phyloP scores from a whole-genome alignment of 2,113 vertebrate species.

The Orientallactaga bullata region DNA sequence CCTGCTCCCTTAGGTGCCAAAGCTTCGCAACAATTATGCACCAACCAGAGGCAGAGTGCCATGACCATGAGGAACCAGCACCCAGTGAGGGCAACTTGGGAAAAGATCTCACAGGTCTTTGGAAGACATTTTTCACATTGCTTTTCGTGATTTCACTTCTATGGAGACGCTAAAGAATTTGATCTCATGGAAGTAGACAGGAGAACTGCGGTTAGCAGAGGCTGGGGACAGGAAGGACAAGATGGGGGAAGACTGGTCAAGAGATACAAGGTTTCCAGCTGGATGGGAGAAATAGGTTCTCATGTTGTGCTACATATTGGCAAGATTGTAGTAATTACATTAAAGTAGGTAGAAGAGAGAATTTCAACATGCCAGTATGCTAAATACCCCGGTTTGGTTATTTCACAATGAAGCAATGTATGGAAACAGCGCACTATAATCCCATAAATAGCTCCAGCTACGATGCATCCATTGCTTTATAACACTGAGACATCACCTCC shows the following conservation, averaged over 20 bases:
- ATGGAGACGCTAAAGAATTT: background rate
- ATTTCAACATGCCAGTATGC: background rate
- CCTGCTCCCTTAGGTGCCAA: background rate
- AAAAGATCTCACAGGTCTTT: background rate
- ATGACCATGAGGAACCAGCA: background rate
- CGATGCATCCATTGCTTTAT: background rate
- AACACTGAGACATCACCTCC: background rate
- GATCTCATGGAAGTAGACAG: background rate
- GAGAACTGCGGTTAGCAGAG: background rate
- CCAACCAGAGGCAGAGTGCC: background rate
- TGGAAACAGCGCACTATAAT: background rate
- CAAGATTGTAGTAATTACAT: background rate
- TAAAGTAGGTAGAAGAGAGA: background rate
- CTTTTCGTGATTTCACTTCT: background rate
- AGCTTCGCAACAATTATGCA: background rate
- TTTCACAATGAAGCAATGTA: background rate
- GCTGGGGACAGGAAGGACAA: background rate
- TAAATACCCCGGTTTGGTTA: background rate
- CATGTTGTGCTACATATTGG: background rate
- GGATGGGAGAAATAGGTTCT: background rate
- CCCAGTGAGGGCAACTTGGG: background rate
- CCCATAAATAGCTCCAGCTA: background rate
- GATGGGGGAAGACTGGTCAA: background rate
- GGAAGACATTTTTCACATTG: background rate
- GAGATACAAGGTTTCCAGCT: background rate